phyloP scores from a whole-genome alignment of 2,888 invertebrate species.

The Balanococcus diminutus region DNA sequence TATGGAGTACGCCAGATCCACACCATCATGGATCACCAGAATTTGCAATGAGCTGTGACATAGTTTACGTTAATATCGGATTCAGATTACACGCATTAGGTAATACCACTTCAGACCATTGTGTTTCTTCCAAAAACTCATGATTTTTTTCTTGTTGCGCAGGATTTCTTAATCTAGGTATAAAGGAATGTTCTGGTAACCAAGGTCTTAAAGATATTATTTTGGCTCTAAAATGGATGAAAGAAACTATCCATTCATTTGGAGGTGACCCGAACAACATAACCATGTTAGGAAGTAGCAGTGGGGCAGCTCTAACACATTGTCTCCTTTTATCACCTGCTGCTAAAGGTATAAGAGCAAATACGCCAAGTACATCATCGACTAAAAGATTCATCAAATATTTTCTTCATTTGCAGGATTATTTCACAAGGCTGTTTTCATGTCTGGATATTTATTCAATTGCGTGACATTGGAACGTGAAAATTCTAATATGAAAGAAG shows the following conservation, averaged over 20 bases:
- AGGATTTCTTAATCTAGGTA: neutral
- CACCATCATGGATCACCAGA: constrained; percentile 30
- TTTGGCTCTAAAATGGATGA: neutral
- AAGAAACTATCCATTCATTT: neutral
- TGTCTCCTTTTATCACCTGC: neutral
- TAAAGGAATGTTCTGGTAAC: neutral
- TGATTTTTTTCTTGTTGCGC: too few relatives aligned
- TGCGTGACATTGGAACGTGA: neutral
- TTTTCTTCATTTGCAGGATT: neutral
- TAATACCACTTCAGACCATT: neutral
- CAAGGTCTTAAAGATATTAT: neutral
- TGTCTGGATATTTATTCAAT: constrained; percentile 10
- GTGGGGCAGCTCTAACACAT: neutral
- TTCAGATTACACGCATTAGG: constrained; percentile 38
- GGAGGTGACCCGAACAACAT: neutral
- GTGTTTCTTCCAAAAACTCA: neutral
- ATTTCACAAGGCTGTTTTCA: neutral
- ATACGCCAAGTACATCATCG: too few relatives aligned
- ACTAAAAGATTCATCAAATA: neutral
- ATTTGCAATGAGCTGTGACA: constrained; percentile 19
- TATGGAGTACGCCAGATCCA: neutral
- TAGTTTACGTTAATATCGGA: constrained; percentile 25
- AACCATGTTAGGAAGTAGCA: neutral
- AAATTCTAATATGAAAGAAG: neutral
- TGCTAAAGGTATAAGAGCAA: neutral